phyloP scores from a whole-genome alignment of 2,888 invertebrate species.

The Ischnura elegans region DNA sequence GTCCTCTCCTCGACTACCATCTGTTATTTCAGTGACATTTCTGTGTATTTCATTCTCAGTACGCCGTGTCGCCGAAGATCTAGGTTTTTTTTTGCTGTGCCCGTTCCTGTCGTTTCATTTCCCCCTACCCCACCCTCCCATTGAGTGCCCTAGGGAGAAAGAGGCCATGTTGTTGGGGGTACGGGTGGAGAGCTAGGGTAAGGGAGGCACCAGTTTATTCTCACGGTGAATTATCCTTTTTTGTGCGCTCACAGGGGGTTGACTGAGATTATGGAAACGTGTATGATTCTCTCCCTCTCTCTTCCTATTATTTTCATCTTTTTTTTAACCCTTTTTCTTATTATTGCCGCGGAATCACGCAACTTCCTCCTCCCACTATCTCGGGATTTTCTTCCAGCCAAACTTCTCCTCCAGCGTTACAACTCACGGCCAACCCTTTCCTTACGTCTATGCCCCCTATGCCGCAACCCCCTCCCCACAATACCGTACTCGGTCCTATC shows the following conservation, averaged over 20 bases:
- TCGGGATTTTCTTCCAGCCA: background rate
- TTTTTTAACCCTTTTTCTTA: background rate
- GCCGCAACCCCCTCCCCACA: background rate
- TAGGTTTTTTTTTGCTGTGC: background rate
- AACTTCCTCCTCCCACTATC: slow-evolving; percentile 2
- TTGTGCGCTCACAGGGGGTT: slow-evolving; percentile 19
- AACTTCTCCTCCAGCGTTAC: background rate
- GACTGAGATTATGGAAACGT: slow-evolving; percentile 59
- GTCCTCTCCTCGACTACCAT: slow-evolving; percentile 8
- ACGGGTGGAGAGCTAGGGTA: background rate
- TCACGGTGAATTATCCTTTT: slow-evolving; percentile 59
- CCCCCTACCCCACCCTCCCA: background rate
- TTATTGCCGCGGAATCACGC: slow-evolving; percentile 57
- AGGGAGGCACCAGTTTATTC: slow-evolving; percentile 32
- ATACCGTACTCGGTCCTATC: background rate
- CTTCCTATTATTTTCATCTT: background rate
- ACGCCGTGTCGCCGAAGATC: slow-evolving; percentile 18
- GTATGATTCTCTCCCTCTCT: slow-evolving; percentile 21
- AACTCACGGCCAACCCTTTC: background rate
- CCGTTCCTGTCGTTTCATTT: background rate
- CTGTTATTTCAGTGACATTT: slow-evolving; percentile 13
- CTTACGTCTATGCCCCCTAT: background rate
- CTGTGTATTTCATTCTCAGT: slow-evolving; percentile 33
- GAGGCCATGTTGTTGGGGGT: background rate
- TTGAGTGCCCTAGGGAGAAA: background rate